Percentiles rank a stretch among this genome's conserved stretches.
Conservation (phyloP, 1,140 invertebrate genomes). For the Penaeus chinensis region DNA sequence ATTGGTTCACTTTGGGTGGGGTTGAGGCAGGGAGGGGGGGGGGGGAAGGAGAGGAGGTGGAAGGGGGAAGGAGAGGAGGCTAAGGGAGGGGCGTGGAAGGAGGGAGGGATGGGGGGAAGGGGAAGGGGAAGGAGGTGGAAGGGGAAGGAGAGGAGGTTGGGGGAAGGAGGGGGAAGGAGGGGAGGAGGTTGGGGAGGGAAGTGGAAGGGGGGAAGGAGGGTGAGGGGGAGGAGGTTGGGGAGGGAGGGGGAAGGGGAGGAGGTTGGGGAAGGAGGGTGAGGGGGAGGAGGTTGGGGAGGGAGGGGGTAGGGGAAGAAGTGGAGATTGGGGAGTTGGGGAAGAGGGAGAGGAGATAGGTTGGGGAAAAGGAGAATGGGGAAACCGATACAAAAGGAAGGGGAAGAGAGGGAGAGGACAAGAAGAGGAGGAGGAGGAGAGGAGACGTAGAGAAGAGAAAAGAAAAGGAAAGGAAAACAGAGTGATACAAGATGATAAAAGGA, state of each 20-base stretch:
- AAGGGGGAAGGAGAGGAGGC: too few relatives aligned
- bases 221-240: too few relatives aligned
- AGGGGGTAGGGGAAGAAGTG: too few relatives aligned
- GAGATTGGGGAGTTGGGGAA: too few relatives aligned
- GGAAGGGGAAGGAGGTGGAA: background rate
- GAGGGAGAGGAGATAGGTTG: too few relatives aligned
- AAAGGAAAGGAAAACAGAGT: background rate
- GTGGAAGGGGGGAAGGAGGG: too few relatives aligned
- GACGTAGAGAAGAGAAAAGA: background rate
- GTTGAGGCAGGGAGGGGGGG: background rate
- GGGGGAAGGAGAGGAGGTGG: background rate
- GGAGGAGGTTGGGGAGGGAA: too few relatives aligned
- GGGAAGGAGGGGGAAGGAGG: background rate
- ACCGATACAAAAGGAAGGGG: background rate
- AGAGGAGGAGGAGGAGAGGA: background rate
- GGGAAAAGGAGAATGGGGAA: too few relatives aligned
- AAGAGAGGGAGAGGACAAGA: background rate
- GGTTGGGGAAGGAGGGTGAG: too few relatives aligned
- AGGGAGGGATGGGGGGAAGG: background rate
- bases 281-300: background rate
- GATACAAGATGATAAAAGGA: background rate
- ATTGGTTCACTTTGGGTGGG: constrained; percentile 13
- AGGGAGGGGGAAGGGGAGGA: background rate
- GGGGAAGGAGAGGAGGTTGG: background rate
- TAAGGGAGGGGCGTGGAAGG: background rate